Base-by-base conservation (phyloP, 2,888 invertebrate genomes). In the Abscondita cerata region DNA sequence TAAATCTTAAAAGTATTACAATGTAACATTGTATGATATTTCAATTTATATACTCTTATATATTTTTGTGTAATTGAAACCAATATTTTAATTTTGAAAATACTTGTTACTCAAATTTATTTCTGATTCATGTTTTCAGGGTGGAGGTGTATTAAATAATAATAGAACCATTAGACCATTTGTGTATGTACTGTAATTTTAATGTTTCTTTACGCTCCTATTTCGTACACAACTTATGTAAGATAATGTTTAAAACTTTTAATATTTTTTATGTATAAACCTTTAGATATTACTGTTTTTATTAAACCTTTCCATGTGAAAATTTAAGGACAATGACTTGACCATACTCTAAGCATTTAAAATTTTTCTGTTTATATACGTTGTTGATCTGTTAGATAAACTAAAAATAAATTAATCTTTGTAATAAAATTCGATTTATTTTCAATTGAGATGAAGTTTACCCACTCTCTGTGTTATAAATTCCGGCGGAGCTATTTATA, bases 381-480 rank as follows among this genome's bases (percentile, higher is more conserved):
- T 76, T 75, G 76, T 75, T 75, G 76, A 76, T 74, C 75, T 73
- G 75, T 76, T 75, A 75, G 75, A 75, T 71, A 72, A 73, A 72
- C 71, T 70, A 72, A 68, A 44, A 70, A 74, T 73, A 74, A 75
- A 74, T 75, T 73, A 72, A 74, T 72, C 73, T 75, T 75, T 75
- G 74, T 75, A 75, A 73, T 71, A 67, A 54, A 46, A 11, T 40
- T 33, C 58, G 63, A 57, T 64, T 18, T 44, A 18, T 18, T 44
- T 18, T 12, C 18, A 41, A 18, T 18, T 51, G 15, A 13, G 5
- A 38, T 38, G 33, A 41, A 9, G 16, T 41, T 13, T 13, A 12
- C 12, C 1, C 15, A 16, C 16, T 11, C 12, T 38, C 11, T 11
- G 33, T 12, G 13, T 2, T 38, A 12, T 38, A 38, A 38, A 13